phyloP scores from a whole-genome alignment of 2,888 invertebrate species.

The Caenorhabditis sp. region DNA sequence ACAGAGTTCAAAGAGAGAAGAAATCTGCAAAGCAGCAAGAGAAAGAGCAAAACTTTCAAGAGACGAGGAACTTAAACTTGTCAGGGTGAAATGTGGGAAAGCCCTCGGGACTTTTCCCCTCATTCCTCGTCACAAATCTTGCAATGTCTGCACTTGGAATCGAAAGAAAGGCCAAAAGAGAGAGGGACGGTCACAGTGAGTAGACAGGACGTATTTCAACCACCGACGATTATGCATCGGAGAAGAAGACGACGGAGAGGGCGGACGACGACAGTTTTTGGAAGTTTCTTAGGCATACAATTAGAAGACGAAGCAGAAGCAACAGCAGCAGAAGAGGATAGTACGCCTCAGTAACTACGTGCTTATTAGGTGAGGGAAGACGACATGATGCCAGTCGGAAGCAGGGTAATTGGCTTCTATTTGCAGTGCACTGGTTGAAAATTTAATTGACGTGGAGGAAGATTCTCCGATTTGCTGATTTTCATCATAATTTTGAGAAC shows the following conservation, averaged over 20 bases:
- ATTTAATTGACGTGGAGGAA: slow-evolving; percentile 21
- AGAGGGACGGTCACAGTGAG: background rate
- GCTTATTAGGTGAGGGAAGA: slow-evolving; percentile 36
- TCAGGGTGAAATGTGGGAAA: background rate
- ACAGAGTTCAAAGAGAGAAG: background rate
- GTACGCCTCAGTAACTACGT: slow-evolving; percentile 39
- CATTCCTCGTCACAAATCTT: background rate
- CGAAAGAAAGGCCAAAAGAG: background rate
- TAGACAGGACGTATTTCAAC: background rate
- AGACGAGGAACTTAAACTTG: background rate
- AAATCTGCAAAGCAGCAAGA: background rate
- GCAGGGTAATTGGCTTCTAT: slow-evolving; percentile 44
- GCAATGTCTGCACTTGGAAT: background rate
- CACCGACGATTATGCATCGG: slow-evolving; percentile 7
- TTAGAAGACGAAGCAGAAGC: slow-evolving; percentile 22
- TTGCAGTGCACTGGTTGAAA: slow-evolving; percentile 26
- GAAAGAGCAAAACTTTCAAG: background rate
- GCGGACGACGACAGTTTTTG: slow-evolving; percentile 31
- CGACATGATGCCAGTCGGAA: slow-evolving; percentile 13
- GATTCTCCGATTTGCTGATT: too few species aligned
- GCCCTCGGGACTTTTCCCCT: background rate
- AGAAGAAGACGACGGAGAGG: background rate
- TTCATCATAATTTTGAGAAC: too few species aligned
- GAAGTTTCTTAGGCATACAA: slow-evolving; percentile 45
- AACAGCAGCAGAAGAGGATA: too few species aligned